A percentile compares a stretch with the other conserved stretches of the same genome.
Evolutionary conservation across 2,113 vertebrate species (phyloP).

Genomic region (Oenanthe melanoleuca): DNA sequence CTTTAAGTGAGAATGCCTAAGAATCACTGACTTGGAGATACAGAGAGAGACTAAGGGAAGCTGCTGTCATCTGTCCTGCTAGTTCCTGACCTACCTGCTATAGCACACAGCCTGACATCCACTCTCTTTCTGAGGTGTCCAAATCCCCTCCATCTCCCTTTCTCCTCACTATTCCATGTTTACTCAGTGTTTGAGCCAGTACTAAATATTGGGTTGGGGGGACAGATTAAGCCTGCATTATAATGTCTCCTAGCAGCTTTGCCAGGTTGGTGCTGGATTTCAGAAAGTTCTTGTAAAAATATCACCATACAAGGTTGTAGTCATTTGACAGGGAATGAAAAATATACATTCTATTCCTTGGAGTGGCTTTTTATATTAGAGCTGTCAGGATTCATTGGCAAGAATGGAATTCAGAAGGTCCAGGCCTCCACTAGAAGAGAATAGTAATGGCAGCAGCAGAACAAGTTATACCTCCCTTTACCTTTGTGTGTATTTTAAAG

Average conservation of each 20-base stretch:
- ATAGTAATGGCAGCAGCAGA: background rate
- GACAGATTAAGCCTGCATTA: background rate
- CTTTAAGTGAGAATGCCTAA: background rate
- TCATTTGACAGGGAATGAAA: background rate
- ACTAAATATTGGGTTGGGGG: background rate
- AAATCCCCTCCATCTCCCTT: background rate
- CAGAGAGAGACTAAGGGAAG: background rate
- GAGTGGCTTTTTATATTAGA: constrained; percentile 6
- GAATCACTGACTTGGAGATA: background rate
- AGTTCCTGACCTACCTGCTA: background rate
- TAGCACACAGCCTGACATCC: background rate
- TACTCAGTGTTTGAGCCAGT: background rate
- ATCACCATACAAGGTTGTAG: background rate
- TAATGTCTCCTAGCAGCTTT: background rate
- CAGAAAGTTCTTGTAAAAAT: background rate
- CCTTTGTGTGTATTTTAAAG: background rate
- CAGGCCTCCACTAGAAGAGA: background rate
- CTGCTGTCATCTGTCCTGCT: background rate
- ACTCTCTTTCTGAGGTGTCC: background rate
- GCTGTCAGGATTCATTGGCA: background rate
- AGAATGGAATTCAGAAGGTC: background rate
- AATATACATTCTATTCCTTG: constrained; percentile 7
- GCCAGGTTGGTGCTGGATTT: background rate
- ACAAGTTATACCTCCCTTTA: background rate
- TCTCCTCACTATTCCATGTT: background rate